Percentiles rank a stretch among this genome's conserved stretches.
Evolutionary conservation across 1,140 invertebrate species (phyloP).

Genomic region (Drosophila parvula): DNA sequence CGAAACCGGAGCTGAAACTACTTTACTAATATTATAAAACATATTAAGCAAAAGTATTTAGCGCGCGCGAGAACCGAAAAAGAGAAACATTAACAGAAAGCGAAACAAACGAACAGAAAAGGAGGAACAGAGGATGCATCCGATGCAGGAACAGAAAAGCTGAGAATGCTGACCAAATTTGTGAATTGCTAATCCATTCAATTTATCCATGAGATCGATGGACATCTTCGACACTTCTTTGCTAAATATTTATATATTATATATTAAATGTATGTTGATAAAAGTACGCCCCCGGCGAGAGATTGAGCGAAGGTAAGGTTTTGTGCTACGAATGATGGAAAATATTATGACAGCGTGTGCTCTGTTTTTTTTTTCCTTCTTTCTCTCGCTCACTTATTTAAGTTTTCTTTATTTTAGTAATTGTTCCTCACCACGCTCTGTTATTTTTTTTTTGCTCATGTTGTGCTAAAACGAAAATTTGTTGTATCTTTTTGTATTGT

Average conservation of each 20-base stretch:
- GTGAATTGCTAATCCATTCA: constrained; percentile 17
- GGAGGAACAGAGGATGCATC: not conserved
- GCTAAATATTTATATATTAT: constrained; percentile 28
- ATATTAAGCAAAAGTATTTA: constrained; percentile 70
- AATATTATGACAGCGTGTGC: constrained; percentile 30
- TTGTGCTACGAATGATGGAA: constrained; percentile 49
- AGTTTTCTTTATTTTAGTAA: constrained; percentile 40
- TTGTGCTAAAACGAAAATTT: constrained; percentile 50
- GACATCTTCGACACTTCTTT: constrained; percentile 26
- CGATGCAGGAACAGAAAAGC: not conserved
- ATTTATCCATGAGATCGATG: constrained; percentile 12
- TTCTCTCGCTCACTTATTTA: constrained; percentile 44
- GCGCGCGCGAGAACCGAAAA: constrained; percentile 4
- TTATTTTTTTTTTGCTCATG: constrained; percentile 61
- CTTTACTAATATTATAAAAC: constrained; percentile 77
- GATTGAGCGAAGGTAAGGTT: constrained; percentile 19
- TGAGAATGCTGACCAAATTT: constrained; percentile 8
- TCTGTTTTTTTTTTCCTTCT: constrained; percentile 35
- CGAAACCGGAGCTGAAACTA: constrained; percentile 34
- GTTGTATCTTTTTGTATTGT: constrained; percentile 16
- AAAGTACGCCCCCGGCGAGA: constrained; percentile 13
- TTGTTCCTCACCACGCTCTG: constrained; percentile 67
- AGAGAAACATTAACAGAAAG: constrained; percentile 6
- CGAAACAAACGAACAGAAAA: not conserved
- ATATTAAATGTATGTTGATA: constrained; percentile 26